These are phyloP conservation scores for Noctua fimbriata DNA, from an alignment of 2,888 invertebrate genomes.

Conservation along the genomic window DNA sequence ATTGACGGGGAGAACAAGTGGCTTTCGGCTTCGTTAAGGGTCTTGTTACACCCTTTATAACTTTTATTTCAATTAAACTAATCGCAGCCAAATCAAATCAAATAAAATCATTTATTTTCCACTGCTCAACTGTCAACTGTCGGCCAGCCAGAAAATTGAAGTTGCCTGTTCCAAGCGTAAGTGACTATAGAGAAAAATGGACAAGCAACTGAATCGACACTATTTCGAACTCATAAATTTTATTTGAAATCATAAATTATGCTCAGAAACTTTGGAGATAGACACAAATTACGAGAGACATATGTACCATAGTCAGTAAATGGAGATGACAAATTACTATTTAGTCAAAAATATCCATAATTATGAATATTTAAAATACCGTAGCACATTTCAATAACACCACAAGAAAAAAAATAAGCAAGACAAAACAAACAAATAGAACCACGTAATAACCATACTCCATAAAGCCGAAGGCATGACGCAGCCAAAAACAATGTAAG, in stretches of 20 bases:
- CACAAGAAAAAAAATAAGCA: constrained; percentile 22
- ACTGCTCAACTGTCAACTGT: background rate
- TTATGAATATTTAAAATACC: no score
- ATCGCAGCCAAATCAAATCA: no score
- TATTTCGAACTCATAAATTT: background rate
- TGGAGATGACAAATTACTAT: background rate
- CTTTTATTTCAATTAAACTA: background rate
- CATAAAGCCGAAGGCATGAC: constrained; percentile 45
- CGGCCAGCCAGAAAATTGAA: background rate
- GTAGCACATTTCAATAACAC: constrained; percentile 16
- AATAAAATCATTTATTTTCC: no score
- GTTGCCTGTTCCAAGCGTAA: background rate
- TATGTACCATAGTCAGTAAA: background rate
- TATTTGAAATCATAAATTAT: background rate
- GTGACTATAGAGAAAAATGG: background rate
- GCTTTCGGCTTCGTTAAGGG: no score
- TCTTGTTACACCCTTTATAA: no score
- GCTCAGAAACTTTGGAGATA: background rate
- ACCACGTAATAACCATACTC: constrained; percentile 47
- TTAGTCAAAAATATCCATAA: background rate
- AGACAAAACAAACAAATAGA: constrained; percentile 50
- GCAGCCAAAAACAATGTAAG: constrained; percentile 58
- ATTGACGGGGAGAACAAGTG: no score
- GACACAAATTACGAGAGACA: background rate
- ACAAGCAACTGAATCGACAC: background rate